Evolutionary conservation across 2,113 vertebrate species (phyloP).

Genomic region (rat (Rattus norvegicus)): DNA sequence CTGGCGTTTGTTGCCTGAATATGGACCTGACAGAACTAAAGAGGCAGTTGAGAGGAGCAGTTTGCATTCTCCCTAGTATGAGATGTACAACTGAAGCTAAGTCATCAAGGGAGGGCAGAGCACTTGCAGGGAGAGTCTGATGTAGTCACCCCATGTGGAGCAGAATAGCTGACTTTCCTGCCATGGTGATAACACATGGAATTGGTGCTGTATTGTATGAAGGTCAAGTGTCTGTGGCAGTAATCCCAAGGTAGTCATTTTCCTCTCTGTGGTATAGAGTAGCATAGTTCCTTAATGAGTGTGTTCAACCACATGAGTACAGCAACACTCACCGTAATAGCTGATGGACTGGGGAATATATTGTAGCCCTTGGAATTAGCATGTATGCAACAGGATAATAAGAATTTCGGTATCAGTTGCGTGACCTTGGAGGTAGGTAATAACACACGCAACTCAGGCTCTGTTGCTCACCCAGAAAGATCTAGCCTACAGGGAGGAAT

Average conservation of each 20-base stretch:
- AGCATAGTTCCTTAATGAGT: not conserved
- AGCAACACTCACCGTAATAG: not conserved
- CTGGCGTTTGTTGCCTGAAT: not conserved
- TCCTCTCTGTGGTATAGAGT: not conserved
- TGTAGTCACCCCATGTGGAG: not conserved
- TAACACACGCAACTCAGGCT: not conserved
- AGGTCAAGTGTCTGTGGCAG: not conserved
- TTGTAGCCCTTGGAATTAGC: not conserved
- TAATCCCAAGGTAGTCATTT: not conserved
- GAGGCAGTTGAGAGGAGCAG: too few relatives aligned
- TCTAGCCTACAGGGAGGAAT: not conserved
- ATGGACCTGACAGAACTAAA: not conserved
- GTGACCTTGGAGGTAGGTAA: too few relatives aligned
- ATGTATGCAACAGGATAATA: not conserved
- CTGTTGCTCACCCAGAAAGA: not conserved
- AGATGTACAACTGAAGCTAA: too few relatives aligned
- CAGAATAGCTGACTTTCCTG: not conserved
- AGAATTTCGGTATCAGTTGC: not conserved
- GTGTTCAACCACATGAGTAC: not conserved
- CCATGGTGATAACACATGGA: not conserved
- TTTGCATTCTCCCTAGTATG: too few relatives aligned
- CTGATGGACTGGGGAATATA: not conserved
- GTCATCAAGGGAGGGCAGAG: too few relatives aligned
- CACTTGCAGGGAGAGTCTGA: not conserved
- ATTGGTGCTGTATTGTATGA: not conserved